Percentiles rank a stretch among this genome's conserved stretches.
Evolutionary conservation across 2,113 vertebrate species (phyloP).

Genomic region (Candoia aspera): DNA sequence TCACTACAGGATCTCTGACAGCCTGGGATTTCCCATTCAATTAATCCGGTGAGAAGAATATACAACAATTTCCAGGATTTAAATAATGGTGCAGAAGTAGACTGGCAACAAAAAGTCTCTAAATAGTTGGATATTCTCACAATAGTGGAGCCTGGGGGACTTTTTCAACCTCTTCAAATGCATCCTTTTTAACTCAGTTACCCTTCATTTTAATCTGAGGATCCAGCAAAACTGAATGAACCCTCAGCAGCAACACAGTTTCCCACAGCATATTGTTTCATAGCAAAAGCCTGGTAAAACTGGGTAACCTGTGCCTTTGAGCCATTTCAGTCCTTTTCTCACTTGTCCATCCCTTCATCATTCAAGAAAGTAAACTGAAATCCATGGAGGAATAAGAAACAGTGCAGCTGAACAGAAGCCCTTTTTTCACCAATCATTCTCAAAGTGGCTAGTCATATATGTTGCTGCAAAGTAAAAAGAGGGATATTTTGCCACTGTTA

Average conservation of each 20-base stretch:
- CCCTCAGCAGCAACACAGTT: slow-evolving; percentile 13
- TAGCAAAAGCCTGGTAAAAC: slow-evolving; percentile 40
- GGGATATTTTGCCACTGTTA: slow-evolving; percentile 19
- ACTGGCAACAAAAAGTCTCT: background rate
- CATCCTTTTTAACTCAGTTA: slow-evolving; percentile 7
- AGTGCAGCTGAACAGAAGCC: slow-evolving; percentile 42
- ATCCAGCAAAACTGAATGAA: slow-evolving; percentile 5
- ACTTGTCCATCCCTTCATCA: slow-evolving; percentile 48
- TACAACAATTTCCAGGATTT: background rate
- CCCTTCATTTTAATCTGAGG: slow-evolving; percentile 49
- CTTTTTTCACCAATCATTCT: slow-evolving; percentile 45
- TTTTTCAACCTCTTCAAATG: background rate
- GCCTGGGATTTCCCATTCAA: background rate
- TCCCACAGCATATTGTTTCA: slow-evolving; percentile 36
- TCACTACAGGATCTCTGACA: background rate
- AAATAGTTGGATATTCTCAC: background rate
- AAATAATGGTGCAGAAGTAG: background rate
- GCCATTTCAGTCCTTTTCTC: slow-evolving; percentile 46
- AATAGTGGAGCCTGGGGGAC: too few relatives aligned
- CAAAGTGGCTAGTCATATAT: slow-evolving; percentile 43
- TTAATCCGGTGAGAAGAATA: background rate
- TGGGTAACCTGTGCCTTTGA: slow-evolving; percentile 36
- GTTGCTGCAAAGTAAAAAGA: slow-evolving; percentile 32
- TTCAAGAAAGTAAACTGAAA: slow-evolving; percentile 46
- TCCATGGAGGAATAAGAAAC: background rate